These are phyloP conservation scores for Intellagama lesueurii DNA, from an alignment of 2,797 vertebrate genomes.

Conservation along the genomic window DNA sequence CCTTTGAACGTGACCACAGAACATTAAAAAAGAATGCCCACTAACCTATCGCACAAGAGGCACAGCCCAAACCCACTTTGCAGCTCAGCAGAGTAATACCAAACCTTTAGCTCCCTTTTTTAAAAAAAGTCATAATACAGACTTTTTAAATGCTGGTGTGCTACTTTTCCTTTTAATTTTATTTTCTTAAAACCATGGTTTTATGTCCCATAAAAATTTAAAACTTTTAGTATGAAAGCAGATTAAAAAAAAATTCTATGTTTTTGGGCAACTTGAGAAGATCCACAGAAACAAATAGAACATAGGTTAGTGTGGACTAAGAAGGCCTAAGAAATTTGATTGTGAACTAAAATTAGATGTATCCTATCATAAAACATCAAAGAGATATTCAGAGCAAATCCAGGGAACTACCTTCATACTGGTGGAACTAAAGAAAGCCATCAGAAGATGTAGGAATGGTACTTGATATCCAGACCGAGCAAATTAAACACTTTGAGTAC, in stretches of 20 bases:
- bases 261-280: background rate
- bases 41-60: background rate
- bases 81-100: background rate
- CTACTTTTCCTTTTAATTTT: conserved; percentile 1
- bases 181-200: no score
- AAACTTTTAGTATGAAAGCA: background rate
- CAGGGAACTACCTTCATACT: no score
- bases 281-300: no score
- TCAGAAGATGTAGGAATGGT: no score
- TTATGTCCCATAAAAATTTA: background rate
- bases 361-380: no score
- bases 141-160: background rate
- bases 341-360: no score
- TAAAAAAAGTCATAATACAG: background rate
- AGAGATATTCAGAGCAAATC: no score
- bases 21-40: background rate
- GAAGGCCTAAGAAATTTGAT: no score
- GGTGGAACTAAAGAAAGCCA: no score
- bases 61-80: background rate
- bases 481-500: no score
- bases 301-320: no score
- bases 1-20: background rate
- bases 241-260: background rate
- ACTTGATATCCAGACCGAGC: no score
- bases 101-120: background rate